Base-by-base conservation (phyloP, 2,797 vertebrate species). In the Chaunax sp. region DNA sequence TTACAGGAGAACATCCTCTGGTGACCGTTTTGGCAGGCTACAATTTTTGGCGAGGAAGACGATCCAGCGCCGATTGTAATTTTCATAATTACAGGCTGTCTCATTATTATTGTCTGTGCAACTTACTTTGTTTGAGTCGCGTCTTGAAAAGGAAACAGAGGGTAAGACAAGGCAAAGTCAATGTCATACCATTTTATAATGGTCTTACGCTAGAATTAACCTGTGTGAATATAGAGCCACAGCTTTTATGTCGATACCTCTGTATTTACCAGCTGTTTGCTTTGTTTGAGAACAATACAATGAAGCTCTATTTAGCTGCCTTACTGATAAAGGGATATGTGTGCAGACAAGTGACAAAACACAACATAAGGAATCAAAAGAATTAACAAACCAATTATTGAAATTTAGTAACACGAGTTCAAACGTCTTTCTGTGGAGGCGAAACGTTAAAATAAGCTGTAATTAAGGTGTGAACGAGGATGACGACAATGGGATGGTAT, bases 391-490 rank as follows among this genome's bases (percentile, higher is more conserved):
- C 7, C 25, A 64, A 37, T 72, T 58, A 63, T 11, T 26, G 41
- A 79, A 54, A 60, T 80, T 65, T 59, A 7, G 23, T 33, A 23
- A 60, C 43, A 44, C 0, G 0, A 54, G 35, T 73, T 79, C 43
- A 51, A 75, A 80, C 28, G 61, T 70, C 23, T 69, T 69, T 60
- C 1, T 55, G 77, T 30, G 47, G 61, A 72, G 56, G 64, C 77
- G 20, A 87, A 87, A 78, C 62, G 57, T 58, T 46, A 80, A 61
- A 68, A 64, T 57, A n/a, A 61, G 59, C 0, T 59, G 30, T 57
- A 70, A 76, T 50, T 54, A 61, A 63, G 30, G 50, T 33, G 41
- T 30, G 45, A 52, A 46, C 6, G 11, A 30, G 33, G 55, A 63
- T 11, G 38, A 15, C 9, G 53, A 44, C 33, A 19, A n/a, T 11